phyloP scores from a whole-genome alignment of 2,888 invertebrate species.

The Aphodius granarius region DNA sequence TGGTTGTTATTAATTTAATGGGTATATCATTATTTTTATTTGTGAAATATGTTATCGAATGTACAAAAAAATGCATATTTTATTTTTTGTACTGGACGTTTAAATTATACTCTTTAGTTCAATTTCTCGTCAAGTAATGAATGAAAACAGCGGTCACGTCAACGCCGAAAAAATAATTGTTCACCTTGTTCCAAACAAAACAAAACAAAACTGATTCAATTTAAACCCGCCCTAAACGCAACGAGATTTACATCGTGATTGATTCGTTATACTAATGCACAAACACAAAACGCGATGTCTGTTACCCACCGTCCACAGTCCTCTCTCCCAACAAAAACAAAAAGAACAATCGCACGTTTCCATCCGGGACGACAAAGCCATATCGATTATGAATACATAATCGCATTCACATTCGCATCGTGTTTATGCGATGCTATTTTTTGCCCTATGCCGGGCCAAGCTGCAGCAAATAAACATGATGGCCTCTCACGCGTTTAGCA shows the following conservation, averaged over 20 bases:
- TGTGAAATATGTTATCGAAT: no score
- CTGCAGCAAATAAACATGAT: not conserved
- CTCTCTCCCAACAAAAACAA: not conserved
- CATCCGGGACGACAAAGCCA: not conserved
- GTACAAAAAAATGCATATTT: no score
- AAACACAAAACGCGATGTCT: not conserved
- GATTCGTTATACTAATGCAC: conserved; percentile 8
- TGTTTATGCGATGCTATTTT: conserved; percentile 1
- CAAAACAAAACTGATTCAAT: not conserved
- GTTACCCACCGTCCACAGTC: not conserved
- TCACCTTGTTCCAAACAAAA: not conserved
- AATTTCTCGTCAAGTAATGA: not conserved
- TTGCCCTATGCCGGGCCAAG: not conserved
- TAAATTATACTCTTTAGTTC: no score
- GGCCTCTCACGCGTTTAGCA: not conserved
- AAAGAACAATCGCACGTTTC: not conserved
- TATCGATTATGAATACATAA: conserved; percentile 21
- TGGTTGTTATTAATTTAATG: no score
- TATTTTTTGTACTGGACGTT: no score
- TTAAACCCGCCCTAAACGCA: conserved; percentile 8
- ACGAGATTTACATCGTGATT: conserved; percentile 14
- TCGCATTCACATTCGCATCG: conserved; percentile 1
- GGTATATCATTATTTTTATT: no score
- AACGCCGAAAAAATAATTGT: not conserved
- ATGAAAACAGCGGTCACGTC: not conserved